Percentiles rank a stretch among this genome's conserved stretches.
These are phyloP conservation scores for Lydus trimaculatus DNA, from an alignment of 2,888 invertebrate species.

Conservation along the genomic window DNA sequence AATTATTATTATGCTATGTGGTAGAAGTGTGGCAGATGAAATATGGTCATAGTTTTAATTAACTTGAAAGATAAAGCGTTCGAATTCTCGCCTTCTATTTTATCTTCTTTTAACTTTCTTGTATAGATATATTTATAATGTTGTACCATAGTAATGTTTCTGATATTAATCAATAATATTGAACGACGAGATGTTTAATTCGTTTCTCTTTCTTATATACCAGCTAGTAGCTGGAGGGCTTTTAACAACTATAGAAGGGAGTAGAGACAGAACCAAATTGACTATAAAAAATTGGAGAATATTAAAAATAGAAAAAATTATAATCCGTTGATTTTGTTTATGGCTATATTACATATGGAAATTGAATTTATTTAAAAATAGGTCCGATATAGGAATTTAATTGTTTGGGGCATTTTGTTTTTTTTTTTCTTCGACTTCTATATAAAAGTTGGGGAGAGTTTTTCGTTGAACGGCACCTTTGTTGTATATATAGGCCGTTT, in stretches of 20 bases:
- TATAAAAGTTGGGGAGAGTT: conserved; percentile 3
- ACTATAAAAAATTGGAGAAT: neutral
- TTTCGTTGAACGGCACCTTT: conserved; percentile 44
- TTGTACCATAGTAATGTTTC: neutral
- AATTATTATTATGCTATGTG: conserved; percentile 45
- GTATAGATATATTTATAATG: neutral
- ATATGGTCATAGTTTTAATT: conserved; percentile 38
- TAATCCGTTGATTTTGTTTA: conserved; percentile 23
- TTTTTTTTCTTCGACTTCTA: neutral
- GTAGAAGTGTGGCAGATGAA: conserved; percentile 47
- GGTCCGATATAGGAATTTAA: conserved; percentile 39
- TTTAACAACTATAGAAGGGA: neutral
- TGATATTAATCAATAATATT: conserved; percentile 11
- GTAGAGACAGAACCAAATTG: neutral
- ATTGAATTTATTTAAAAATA: conserved; percentile 50
- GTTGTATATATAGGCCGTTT: conserved; percentile 41
- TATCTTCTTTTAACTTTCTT: neutral
- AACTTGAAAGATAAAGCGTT: conserved; percentile 29
- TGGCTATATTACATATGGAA: conserved; percentile 44
- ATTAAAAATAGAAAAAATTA: conserved; percentile 6
- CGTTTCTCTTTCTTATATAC: neutral
- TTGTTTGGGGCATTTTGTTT: conserved; percentile 37
- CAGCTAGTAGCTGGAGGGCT: neutral
- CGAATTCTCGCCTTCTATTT: conserved; percentile 20
- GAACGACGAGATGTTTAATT: neutral